Evolutionary conservation across 2,888 invertebrate genomes (phyloP).

Genomic region (Xylophagus ater): DNA sequence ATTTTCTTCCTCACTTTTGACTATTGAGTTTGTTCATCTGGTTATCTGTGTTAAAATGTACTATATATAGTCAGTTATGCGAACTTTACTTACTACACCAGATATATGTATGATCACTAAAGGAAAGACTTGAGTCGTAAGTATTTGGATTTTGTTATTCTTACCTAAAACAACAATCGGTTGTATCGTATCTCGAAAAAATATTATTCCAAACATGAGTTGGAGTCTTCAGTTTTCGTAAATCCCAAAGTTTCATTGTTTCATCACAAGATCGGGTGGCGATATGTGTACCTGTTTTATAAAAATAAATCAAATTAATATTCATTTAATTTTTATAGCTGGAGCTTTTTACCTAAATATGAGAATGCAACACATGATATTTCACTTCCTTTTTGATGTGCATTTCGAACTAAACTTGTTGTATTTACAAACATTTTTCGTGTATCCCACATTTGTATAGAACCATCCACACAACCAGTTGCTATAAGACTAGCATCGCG

Average conservation of each 20-base stretch:
- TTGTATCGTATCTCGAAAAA: slow-evolving; percentile 74
- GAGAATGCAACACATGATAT: slow-evolving; percentile 80
- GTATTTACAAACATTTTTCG: slow-evolving; percentile 85
- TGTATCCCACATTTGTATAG: slow-evolving; percentile 95
- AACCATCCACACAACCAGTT: slow-evolving; percentile 89
- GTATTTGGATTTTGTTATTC: no score
- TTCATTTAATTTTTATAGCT: neutral
- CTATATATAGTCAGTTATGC: no score
- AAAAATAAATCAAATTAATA: neutral
- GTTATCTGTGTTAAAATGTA: no score
- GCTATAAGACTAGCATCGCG: slow-evolving; percentile 79
- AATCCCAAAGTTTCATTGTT: slow-evolving; percentile 90
- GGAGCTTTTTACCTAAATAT: slow-evolving; percentile 69
- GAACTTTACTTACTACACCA: no score
- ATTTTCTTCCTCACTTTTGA: no score
- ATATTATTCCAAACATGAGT: slow-evolving; percentile 57
- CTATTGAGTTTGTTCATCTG: no score
- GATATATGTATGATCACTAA: no score
- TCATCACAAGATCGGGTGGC: slow-evolving; percentile 84
- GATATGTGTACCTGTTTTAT: slow-evolving; percentile 36
- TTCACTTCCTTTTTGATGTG: slow-evolving; percentile 69
- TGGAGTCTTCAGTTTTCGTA: slow-evolving; percentile 69
- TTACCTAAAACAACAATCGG: slow-evolving; percentile 48
- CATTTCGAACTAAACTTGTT: slow-evolving; percentile 60
- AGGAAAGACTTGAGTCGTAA: no score